These are phyloP conservation scores for Elephantulus edwardii DNA, from an alignment of 2,113 vertebrate species.

Conservation along the genomic window DNA sequence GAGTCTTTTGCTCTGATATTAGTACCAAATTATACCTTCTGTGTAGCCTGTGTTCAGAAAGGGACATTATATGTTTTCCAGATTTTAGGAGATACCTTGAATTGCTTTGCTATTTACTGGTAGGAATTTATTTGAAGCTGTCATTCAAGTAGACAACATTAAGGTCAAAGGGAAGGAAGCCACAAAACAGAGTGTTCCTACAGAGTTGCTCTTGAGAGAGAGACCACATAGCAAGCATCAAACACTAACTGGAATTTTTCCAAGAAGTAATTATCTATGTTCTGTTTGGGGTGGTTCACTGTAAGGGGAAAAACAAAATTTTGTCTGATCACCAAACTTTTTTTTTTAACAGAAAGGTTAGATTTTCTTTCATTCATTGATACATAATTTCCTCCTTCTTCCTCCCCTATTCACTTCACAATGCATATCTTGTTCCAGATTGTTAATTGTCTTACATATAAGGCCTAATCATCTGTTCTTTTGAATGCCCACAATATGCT, in stretches of 20 bases:
- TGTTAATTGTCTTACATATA: too few relatives aligned
- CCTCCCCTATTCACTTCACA: too few relatives aligned
- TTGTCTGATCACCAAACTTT: neutral
- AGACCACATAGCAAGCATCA: slow-evolving; percentile 35
- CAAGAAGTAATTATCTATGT: slow-evolving; percentile 38
- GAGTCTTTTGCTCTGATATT: slow-evolving; percentile 10
- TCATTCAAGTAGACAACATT: slow-evolving; percentile 36
- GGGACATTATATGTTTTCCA: neutral
- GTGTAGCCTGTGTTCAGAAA: neutral
- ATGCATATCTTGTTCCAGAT: too few relatives aligned
- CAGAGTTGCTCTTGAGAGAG: slow-evolving; percentile 28
- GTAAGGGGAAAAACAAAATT: slow-evolving; percentile 16
- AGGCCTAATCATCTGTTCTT: too few relatives aligned
- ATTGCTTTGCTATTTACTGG: neutral
- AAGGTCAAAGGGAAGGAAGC: neutral
- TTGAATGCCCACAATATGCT: neutral
- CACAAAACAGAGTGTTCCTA: neutral
- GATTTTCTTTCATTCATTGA: too few relatives aligned
- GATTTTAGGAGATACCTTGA: slow-evolving; percentile 1
- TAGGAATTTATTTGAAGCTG: neutral
- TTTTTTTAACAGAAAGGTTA: too few relatives aligned
- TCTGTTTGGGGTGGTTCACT: slow-evolving; percentile 13
- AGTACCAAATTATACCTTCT: slow-evolving; percentile 2
- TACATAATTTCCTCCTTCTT: too few relatives aligned
- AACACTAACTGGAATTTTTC: slow-evolving; percentile 37